Evolutionary conservation across 2,888 invertebrate genomes (phyloP).

Genomic region (Patella depressa): DNA sequence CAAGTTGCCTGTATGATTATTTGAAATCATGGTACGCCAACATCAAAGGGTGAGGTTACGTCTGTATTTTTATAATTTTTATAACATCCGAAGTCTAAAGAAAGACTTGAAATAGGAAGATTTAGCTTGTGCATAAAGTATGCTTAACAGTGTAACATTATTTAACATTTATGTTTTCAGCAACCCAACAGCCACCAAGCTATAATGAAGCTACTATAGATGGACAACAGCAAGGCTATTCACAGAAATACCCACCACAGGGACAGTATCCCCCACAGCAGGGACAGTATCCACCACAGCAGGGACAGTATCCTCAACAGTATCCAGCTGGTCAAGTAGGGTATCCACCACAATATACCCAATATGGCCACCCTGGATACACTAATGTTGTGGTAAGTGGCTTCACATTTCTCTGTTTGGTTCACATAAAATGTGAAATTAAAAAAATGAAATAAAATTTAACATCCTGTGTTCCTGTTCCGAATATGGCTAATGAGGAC

Average conservation of each 20-base stretch:
- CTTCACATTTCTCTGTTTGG: no score
- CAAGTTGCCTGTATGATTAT: no score
- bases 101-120: no score
- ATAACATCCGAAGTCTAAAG: no score
- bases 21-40: no score
- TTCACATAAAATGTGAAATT: no score
- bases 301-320: not conserved
- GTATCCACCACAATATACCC: constrained; percentile 10
- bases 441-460: no score
- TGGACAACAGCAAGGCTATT: not conserved
- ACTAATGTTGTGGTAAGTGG: constrained; percentile 14
- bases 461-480: no score
- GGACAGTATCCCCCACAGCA: not conserved
- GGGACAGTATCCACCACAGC: not conserved
- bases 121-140: no score
- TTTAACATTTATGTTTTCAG: constrained; percentile 8
- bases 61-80: no score
- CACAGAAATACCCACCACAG: not conserved
- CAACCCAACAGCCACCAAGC: not conserved
- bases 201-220: constrained; percentile 14
- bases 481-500: no score
- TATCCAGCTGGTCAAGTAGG: constrained; percentile 13
- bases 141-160: not conserved
- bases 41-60: no score
- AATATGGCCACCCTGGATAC: constrained; percentile 12